Evolutionary conservation across 2,888 invertebrate genomes (phyloP).

Genomic region (Molorchus minor): DNA sequence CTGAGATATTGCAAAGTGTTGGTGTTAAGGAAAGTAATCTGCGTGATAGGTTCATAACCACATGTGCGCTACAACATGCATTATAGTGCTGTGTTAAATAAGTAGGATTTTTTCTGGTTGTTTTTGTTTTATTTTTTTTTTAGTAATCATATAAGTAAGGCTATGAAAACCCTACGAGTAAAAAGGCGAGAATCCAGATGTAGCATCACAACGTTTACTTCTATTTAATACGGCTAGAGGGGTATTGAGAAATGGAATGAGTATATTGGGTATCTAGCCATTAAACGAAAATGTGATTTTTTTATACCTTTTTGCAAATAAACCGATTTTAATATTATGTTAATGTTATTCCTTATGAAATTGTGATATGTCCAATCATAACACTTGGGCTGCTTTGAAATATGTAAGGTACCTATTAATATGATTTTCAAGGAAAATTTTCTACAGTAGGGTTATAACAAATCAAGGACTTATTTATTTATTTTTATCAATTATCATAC

Average conservation of each 20-base stretch:
- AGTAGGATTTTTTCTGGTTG: not conserved
- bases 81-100: not conserved
- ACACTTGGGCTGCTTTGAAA: too few species aligned
- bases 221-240: slow-evolving; percentile 76
- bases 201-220: slow-evolving; percentile 80
- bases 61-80: too few species aligned
- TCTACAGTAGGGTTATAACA: too few species aligned
- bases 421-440: too few species aligned
- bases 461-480: too few species aligned
- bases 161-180: slow-evolving; percentile 75
- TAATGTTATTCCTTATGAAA: too few species aligned
- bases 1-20: too few species aligned
- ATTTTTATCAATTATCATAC: not conserved
- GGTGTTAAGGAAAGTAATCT: too few species aligned
- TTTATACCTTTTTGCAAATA: slow-evolving; percentile 15
- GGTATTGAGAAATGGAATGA: slow-evolving; percentile 78
- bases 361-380: too few species aligned
- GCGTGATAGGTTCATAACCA: too few species aligned
- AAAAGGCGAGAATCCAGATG: slow-evolving; percentile 70
- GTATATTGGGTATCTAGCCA: slow-evolving; percentile 81
- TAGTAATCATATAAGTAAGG: slow-evolving; percentile 79
- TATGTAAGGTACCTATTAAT: too few species aligned
- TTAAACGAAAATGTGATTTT: slow-evolving; percentile 82
- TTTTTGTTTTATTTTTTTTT: slow-evolving; percentile 48
- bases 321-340: too few species aligned